phyloP scores from a whole-genome alignment of 2,888 invertebrate genomes.

The Nasonia oneida region DNA sequence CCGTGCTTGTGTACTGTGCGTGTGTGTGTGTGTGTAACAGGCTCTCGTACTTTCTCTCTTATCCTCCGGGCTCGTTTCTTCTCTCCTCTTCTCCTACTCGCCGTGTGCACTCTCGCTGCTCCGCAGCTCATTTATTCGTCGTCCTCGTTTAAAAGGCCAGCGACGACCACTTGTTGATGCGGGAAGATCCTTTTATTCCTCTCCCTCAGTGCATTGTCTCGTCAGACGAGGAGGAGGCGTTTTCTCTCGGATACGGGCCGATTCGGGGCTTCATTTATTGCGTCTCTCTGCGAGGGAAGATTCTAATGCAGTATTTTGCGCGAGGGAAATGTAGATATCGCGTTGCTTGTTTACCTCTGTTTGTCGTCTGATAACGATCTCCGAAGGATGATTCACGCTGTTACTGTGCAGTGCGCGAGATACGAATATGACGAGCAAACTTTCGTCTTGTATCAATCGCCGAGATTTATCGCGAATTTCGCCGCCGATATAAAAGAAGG shows the following conservation, averaged over 20 bases:
- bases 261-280: neutral
- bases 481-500: neutral
- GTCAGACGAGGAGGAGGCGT: conserved; percentile 1
- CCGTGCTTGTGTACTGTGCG: neutral
- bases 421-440: too few species aligned
- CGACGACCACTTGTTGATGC: conserved; percentile 48
- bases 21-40: neutral
- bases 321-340: too few species aligned
- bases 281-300: neutral
- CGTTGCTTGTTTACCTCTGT: too few species aligned
- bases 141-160: conserved; percentile 27
- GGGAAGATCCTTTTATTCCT: conserved; percentile 13
- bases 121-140: neutral
- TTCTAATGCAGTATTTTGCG: neutral
- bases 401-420: too few species aligned
- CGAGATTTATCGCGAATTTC: neutral
- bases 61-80: conserved; percentile 20
- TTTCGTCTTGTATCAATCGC: neutral
- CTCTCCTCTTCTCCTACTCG: conserved; percentile 67
- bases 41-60: conserved; percentile 10
- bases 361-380: too few species aligned
- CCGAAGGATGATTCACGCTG: too few species aligned
- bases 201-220: conserved; percentile 20
- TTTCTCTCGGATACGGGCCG: neutral
- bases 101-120: conserved; percentile 10